Base-by-base conservation (phyloP, 2,797 vertebrate genomes). In the Falco biarmicus region DNA sequence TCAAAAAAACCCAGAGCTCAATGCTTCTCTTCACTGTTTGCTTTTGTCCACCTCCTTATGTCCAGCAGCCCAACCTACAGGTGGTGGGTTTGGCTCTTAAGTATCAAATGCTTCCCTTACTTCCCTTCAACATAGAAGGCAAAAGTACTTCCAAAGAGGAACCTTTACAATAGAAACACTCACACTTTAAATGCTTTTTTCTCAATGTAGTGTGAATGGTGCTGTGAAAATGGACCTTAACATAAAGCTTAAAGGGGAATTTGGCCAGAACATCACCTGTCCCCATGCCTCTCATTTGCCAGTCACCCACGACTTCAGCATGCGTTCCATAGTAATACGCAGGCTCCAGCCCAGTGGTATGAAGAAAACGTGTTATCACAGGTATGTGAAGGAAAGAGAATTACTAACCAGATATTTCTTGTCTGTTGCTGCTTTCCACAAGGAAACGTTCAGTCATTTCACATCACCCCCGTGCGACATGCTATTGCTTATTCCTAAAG, bases 261-360 rank as follows among this genome's bases (percentile, higher is more conserved):
- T 65, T n/a, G 37, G 28, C 9, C 48, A 82, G 31, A 78, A 54
- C 19, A 45, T 41, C 26, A 17, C 21, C 53, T 22, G n/a, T 10
- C 13, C 10, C 9, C 0, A 0, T 0, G 14, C 15, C 28, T 84
- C 37, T 53, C 56, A 45, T 32, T n/a, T 70, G 47, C 37, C n/a
- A 26, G 16, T 6, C 24, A 28, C 34, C 13, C 10, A 11, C 15
- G 48, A 39, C 34, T 60, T 83, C 65, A 74, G 59, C 22, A 10
- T 1, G 15, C 4, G 2, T 79, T 54, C 32, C 43, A 57, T 2
- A 25, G 43, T 9, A 60, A 61, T 9, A 32, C 41, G 29, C 8
- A 32, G 22, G 26, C 32, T 83, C 17, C 51, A 50, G 56, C 25
- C 25, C 60, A n/a, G 25, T 8, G 39, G 10, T 25, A 54, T 15